These are phyloP conservation scores for Montipora sp. DNA, from an alignment of 64 coral and sea anemone species.

Conservation along the genomic window DNA sequence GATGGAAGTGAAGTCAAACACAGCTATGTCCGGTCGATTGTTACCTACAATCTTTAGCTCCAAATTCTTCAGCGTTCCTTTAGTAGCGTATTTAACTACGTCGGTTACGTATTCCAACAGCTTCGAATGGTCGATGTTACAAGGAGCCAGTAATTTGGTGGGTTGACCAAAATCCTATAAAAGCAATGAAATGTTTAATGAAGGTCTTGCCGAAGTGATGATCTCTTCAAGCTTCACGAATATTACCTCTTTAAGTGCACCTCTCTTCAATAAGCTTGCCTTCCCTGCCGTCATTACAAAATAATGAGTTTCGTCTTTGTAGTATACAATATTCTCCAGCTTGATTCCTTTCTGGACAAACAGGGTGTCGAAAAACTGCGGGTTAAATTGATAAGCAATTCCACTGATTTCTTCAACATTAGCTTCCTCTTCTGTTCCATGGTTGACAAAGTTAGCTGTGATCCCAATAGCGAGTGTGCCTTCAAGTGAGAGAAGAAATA, in stretches of 20 bases:
- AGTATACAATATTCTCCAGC: constrained; percentile 97
- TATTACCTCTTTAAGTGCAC: constrained; percentile 79
- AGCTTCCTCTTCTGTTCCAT: constrained; percentile 82
- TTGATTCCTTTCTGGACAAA: constrained; percentile 70
- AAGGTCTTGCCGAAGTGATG: too few species aligned
- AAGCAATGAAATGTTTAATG: background rate
- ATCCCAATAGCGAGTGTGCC: constrained; percentile 95
- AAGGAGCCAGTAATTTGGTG: constrained; percentile 58
- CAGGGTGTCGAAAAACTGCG: constrained; percentile 86
- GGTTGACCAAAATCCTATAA: constrained; percentile 78
- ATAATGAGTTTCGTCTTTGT: constrained; percentile 98
- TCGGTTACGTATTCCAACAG: constrained; percentile 78
- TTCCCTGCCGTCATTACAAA: constrained; percentile 98
- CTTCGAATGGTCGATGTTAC: constrained; percentile 67
- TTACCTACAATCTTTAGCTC: constrained; percentile 60
- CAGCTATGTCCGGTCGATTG: constrained; percentile 81
- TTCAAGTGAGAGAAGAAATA: background rate
- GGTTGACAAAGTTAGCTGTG: constrained; percentile 94
- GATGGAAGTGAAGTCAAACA: constrained; percentile 97
- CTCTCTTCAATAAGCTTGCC: constrained; percentile 78
- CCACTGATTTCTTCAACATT: constrained; percentile 92
- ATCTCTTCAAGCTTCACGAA: too few species aligned
- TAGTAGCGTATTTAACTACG: constrained; percentile 84
- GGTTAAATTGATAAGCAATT: constrained; percentile 98
- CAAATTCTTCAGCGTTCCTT: constrained; percentile 75